phyloP scores from a whole-genome alignment of 1,140 invertebrate species.

The Sarcophaga peregrina region DNA sequence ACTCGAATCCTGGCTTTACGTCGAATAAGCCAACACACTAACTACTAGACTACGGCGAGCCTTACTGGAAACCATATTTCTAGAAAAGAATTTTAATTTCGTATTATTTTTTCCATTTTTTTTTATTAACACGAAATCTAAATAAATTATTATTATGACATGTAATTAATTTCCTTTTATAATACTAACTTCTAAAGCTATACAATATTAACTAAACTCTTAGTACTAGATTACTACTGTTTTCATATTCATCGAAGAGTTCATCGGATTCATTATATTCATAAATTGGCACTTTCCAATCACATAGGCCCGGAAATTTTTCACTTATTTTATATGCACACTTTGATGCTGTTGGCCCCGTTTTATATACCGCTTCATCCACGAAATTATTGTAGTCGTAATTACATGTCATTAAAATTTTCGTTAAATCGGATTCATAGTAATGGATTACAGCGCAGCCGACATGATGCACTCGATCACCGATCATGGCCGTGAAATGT shows the following conservation, averaged over 20 bases:
- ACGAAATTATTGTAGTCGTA: constrained; percentile 61
- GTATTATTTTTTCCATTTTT: too few relatives aligned
- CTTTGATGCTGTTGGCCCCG: constrained; percentile 53
- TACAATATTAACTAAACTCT: background rate
- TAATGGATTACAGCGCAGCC: constrained; percentile 59
- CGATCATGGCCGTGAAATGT: constrained; percentile 58
- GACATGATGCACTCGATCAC: constrained; percentile 56
- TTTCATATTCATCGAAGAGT: constrained; percentile 45
- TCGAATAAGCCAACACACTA: too few relatives aligned
- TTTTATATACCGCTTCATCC: constrained; percentile 54
- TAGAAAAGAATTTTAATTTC: too few relatives aligned
- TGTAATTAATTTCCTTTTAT: background rate
- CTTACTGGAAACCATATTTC: too few relatives aligned
- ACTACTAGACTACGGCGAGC: too few relatives aligned
- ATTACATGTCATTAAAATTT: constrained; percentile 60
- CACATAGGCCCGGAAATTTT: constrained; percentile 55
- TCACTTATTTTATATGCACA: constrained; percentile 51
- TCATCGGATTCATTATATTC: constrained; percentile 51
- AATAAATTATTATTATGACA: background rate
- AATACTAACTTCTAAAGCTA: background rate
- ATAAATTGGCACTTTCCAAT: constrained; percentile 49
- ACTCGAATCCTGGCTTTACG: too few relatives aligned
- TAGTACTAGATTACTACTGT: constrained; percentile 21
- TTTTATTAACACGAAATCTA: background rate
- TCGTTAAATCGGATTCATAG: constrained; percentile 46